Evolutionary conservation across 64 coral and sea anemone species (phyloP), one percentile per base, ranked within the genome.

Genomic region (Porites lutea): DNA sequence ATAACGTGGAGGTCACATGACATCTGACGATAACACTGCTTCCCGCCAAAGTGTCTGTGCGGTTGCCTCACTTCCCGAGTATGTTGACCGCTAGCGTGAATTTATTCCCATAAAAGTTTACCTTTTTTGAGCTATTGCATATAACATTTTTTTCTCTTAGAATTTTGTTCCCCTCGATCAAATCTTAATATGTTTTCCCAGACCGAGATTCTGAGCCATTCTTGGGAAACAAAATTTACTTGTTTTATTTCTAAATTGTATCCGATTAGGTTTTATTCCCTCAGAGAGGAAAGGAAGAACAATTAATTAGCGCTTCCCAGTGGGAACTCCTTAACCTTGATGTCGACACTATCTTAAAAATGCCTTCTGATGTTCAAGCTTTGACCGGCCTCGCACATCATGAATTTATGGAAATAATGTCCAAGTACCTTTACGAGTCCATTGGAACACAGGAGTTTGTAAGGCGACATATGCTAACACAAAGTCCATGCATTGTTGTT

Each of bases 291-390:
- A 19, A 83, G 78, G 27, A 74, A 18, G 87, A 73, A 11, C 73
- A 89, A 71, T 19, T 88, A 43, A 54, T 83, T 13, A 79, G 81
- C 57, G 92, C 92, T 1, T 83, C 77, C 3, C 78, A 89, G 22
- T 94, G 92, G 92, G 66, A 94, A 63, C 79, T 94, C 4, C 87
- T 94, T 46, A 94, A 94, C 57, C 78, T 94, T 23, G 78, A 89
- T n/a, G 68, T 77, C 19, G 86, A 94, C 59, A 78, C 78, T 13
- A 94, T 89, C 22, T 8, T 94, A 6, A 68, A 75, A 11, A 81
- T 94, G 59, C 92, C 92, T 15, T 67, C 61, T 18, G 65, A 95
- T 12, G 80, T 90, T n/a, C n/a, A 62, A 19, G 47, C 45, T 10
- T 80, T 82, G 65, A 80, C 75, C 27, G 59, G 50, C n/a, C 62